Conservation (phyloP, 1,140 invertebrate species). For the Bombyx mori region ASM3026992v2 NC_085114.1:15328501-15329000, state of each 20-base stretch:
- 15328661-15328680: constrained; percentile 15
- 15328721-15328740: constrained; percentile 29
- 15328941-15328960: constrained; percentile 62
- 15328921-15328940: constrained; percentile 70
- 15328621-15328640: neutral
- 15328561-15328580: too few relatives aligned
- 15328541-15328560: neutral
- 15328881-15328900: constrained; percentile 64
- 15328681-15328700: constrained; percentile 50
- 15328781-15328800: constrained; percentile 68
- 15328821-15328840: constrained; percentile 22
- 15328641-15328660: constrained; percentile 3
- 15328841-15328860: constrained; percentile 49
- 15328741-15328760: constrained; percentile 33
- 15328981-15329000: constrained; percentile 9
- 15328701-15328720: constrained; percentile 24
- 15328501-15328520: too few relatives aligned
- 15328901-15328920: constrained; percentile 48
- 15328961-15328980: constrained; percentile 23
- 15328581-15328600: neutral
- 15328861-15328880: constrained; percentile 70
- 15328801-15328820: constrained; percentile 70
- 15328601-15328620: neutral
- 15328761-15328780: constrained; percentile 67
- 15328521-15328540: neutral